Evolutionary conservation across 1,140 invertebrate species (phyloP).

Genomic region (Scaptomyza pallida): DNA sequence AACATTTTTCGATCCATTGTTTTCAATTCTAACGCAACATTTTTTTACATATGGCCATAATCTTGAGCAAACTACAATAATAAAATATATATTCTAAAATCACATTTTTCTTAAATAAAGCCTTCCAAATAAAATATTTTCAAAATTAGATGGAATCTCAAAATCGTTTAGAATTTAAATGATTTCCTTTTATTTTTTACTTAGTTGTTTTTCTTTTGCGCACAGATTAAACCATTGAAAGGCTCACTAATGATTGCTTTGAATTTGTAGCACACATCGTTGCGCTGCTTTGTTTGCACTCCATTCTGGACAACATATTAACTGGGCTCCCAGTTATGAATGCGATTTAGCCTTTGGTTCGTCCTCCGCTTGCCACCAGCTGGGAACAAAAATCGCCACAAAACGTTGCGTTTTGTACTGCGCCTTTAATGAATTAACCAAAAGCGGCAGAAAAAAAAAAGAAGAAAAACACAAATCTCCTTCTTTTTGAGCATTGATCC

Average conservation of each 20-base stretch:
- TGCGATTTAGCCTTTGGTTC: slow-evolving; percentile 21
- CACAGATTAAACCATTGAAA: slow-evolving; percentile 40
- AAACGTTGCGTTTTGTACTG: slow-evolving; percentile 55
- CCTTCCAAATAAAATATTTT: too few species aligned
- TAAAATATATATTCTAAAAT: too few species aligned
- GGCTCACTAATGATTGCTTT: slow-evolving; percentile 49
- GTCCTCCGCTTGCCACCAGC: not conserved
- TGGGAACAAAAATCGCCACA: slow-evolving; percentile 57
- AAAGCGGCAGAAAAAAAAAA: slow-evolving; percentile 13
- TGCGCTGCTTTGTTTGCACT: not conserved
- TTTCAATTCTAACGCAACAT: too few species aligned
- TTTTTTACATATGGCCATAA: too few species aligned
- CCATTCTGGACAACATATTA: not conserved
- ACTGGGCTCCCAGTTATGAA: slow-evolving; percentile 28
- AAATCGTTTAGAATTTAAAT: too few species aligned
- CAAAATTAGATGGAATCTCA: too few species aligned
- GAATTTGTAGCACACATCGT: slow-evolving; percentile 37
- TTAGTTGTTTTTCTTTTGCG: not conserved
- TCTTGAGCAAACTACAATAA: too few species aligned
- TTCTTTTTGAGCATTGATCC: slow-evolving; percentile 4
- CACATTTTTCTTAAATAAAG: too few species aligned
- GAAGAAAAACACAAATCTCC: not conserved
- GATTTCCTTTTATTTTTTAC: too few species aligned
- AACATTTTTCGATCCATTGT: not conserved
- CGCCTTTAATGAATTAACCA: slow-evolving; percentile 57